Percentiles rank a stretch among this genome's conserved stretches.
These are phyloP conservation scores for Caenorhabditis remanei DNA, from an alignment of 1,140 invertebrate species.

Conservation along the genomic window DNA sequence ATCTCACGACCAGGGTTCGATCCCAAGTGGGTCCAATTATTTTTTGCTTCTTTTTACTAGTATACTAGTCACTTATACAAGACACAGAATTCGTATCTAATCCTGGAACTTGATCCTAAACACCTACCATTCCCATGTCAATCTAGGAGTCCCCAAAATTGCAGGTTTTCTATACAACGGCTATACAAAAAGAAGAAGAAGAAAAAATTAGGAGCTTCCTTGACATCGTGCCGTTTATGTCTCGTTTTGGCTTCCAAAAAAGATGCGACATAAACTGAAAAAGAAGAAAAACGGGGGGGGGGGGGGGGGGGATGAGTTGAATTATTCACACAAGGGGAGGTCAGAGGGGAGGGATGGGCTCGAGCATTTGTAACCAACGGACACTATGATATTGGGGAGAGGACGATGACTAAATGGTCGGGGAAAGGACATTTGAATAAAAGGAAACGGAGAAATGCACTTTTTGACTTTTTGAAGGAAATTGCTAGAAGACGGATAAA, in stretches of 20 bases:
- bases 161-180: slow-evolving; percentile 3
- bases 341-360: slow-evolving; percentile 14
- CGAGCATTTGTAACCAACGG: slow-evolving; percentile 49
- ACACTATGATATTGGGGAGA: slow-evolving; percentile 35
- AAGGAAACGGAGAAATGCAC: background rate
- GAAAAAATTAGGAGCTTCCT: background rate
- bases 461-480: background rate
- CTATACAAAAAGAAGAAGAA: slow-evolving; percentile 35
- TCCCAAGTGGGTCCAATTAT: no score
- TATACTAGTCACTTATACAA: no score
- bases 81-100: no score
- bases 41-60: no score
- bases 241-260: background rate
- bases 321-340: slow-evolving; percentile 32
- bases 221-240: background rate
- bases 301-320: slow-evolving; percentile 36
- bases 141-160: slow-evolving; percentile 6
- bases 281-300: background rate
- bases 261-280: slow-evolving; percentile 23
- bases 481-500: no score
- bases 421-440: slow-evolving; percentile 39
- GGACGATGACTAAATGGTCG: slow-evolving; percentile 22
- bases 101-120: background rate
- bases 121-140: slow-evolving; percentile 11
- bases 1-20: no score